Conservation (phyloP, 2,888 invertebrate species). For the Pelosia muscerda region DNA sequence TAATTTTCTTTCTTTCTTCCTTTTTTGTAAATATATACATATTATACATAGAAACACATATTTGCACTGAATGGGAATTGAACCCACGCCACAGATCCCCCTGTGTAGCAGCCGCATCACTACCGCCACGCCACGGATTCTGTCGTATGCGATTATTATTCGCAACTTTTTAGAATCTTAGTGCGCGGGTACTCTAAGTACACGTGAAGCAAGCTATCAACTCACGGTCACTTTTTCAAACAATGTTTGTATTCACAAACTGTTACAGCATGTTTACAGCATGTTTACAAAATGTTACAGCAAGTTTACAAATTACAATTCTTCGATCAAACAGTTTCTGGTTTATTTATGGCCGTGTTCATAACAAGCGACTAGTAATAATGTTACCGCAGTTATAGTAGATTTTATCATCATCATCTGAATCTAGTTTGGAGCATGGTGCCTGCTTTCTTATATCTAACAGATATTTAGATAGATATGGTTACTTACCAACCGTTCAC, state of each 20-base stretch:
- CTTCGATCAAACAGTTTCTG: conserved; percentile 11
- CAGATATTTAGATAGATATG: too few relatives aligned
- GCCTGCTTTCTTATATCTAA: too few relatives aligned
- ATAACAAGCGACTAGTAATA: conserved; percentile 2
- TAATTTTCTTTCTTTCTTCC: too few relatives aligned
- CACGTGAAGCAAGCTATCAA: neutral
- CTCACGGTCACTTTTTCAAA: conserved; percentile 9
- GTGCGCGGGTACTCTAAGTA: neutral
- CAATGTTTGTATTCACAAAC: conserved; percentile 5
- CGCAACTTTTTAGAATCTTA: neutral
- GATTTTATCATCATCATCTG: neutral
- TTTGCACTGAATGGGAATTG: too few relatives aligned
- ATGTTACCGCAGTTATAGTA: neutral
- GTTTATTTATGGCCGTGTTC: conserved; percentile 10
- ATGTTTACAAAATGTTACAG: conserved; percentile 17
- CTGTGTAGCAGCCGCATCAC: too few relatives aligned
- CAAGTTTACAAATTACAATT: conserved; percentile 16
- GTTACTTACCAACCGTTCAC: too few relatives aligned
- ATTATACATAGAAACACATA: too few relatives aligned
- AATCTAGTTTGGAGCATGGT: too few relatives aligned
- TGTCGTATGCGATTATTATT: too few relatives aligned
- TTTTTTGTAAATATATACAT: too few relatives aligned
- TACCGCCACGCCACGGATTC: too few relatives aligned
- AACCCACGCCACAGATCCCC: too few relatives aligned
- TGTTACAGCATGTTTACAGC: conserved; percentile 11